A percentile compares a stretch with the other conserved stretches of the same genome.
phyloP scores from a whole-genome alignment of 2,113 vertebrate genomes.

The Typhlomys cinereus region DNA sequence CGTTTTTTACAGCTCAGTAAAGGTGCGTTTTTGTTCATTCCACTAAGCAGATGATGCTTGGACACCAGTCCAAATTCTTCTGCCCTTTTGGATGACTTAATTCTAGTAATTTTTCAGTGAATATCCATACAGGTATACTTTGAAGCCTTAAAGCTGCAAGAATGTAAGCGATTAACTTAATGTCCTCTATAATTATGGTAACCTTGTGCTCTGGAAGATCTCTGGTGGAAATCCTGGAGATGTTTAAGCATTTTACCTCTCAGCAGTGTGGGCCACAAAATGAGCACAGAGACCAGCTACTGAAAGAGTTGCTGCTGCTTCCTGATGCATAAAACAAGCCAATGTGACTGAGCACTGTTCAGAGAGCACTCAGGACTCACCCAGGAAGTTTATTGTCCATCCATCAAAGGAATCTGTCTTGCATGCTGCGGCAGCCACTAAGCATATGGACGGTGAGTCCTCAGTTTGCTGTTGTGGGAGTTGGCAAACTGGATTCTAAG shows the following conservation, averaged over 20 bases:
- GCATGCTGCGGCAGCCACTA: background rate
- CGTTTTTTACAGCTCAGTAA: background rate
- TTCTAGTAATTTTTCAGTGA: background rate
- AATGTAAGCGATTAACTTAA: background rate
- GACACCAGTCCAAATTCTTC: background rate
- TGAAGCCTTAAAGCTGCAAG: background rate
- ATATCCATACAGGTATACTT: background rate
- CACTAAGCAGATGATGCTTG: background rate
- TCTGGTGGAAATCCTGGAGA: background rate
- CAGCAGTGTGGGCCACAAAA: background rate
- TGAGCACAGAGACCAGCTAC: background rate
- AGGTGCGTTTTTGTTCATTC: background rate
- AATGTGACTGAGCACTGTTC: too few relatives aligned
- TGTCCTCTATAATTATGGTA: background rate
- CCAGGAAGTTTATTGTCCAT: background rate
- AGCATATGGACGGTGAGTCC: background rate
- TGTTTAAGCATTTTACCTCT: background rate
- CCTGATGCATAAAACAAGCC: background rate
- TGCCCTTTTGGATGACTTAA: background rate
- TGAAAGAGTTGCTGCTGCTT: background rate
- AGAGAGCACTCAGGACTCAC: accelerated
- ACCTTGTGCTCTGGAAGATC: background rate
- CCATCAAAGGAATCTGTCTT: background rate
- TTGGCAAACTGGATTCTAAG: background rate
- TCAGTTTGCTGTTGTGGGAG: background rate